Conservation (phyloP, 2,888 invertebrate genomes). For the Eulithis prunata region DNA sequence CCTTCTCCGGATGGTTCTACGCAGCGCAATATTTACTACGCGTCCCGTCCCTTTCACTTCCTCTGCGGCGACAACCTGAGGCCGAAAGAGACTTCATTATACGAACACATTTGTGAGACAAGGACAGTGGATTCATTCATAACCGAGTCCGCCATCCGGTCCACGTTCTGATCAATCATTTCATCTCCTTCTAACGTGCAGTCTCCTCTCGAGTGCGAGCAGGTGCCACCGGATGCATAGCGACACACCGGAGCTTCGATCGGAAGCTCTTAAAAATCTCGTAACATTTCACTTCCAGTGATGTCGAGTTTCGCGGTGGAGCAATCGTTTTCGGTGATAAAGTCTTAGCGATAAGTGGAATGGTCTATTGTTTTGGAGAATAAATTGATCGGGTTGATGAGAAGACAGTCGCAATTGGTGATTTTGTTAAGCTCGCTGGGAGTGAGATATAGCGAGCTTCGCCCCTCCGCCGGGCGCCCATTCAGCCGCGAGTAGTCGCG, state of each 20-base stretch:
- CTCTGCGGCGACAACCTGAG: constrained; percentile 81
- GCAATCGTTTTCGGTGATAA: constrained; percentile 23
- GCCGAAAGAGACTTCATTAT: constrained; percentile 65
- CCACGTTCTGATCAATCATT: constrained; percentile 77
- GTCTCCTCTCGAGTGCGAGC: constrained; percentile 77
- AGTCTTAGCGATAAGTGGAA: constrained; percentile 43
- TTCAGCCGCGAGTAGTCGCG: constrained; percentile 77
- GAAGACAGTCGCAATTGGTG: constrained; percentile 77
- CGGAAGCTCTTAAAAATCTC: constrained; percentile 75
- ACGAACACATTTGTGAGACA: constrained; percentile 58
- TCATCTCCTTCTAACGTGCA: constrained; percentile 81
- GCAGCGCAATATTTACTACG: constrained; percentile 83
- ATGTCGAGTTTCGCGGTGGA: constrained; percentile 39
- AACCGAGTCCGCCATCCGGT: constrained; percentile 83
- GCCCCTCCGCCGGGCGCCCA: constrained; percentile 80
- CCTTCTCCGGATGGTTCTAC: constrained; percentile 70
- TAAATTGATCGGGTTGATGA: constrained; percentile 60
- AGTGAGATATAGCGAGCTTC: constrained; percentile 76
- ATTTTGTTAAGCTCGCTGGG: constrained; percentile 80
- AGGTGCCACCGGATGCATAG: constrained; percentile 80
- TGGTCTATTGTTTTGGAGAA: constrained; percentile 38
- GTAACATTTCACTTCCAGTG: constrained; percentile 57
- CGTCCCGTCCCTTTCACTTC: constrained; percentile 83
- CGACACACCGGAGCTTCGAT: constrained; percentile 68
- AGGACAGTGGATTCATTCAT: constrained; percentile 81